Conservation (phyloP, 1,140 invertebrate species). For the Zophobas atratus region DNA sequence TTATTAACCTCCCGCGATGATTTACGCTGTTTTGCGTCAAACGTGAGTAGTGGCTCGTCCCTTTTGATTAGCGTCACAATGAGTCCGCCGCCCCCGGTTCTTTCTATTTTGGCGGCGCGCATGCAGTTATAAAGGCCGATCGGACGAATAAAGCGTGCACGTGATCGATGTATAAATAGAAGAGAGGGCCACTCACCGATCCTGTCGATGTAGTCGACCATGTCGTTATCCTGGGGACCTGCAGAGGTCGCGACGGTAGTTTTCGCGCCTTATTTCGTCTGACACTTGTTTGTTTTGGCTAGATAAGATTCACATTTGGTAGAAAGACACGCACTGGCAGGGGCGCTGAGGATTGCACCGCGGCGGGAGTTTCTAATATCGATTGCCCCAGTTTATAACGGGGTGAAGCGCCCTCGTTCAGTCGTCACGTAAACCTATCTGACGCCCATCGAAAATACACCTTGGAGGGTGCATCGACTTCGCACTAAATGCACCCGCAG, state of each 20-base stretch:
- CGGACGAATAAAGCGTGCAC: slow-evolving; percentile 60
- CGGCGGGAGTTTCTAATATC: slow-evolving; percentile 60
- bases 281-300: slow-evolving; percentile 58
- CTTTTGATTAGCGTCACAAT: neutral
- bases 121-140: slow-evolving; percentile 56
- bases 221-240: slow-evolving; percentile 39
- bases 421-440: slow-evolving; percentile 57
- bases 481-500: neutral
- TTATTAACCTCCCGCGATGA: slow-evolving; percentile 22
- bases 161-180: slow-evolving; percentile 60
- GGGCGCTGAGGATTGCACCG: slow-evolving; percentile 58
- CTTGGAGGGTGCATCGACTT: neutral
- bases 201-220: slow-evolving; percentile 62
- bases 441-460: slow-evolving; percentile 48
- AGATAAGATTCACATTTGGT: slow-evolving; percentile 55
- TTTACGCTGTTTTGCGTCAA: slow-evolving; percentile 3
- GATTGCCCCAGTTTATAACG: slow-evolving; percentile 64
- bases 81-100: slow-evolving; percentile 32
- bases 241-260: slow-evolving; percentile 26
- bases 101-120: slow-evolving; percentile 50
- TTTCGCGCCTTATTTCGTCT: slow-evolving; percentile 35
- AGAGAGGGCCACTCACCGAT: slow-evolving; percentile 60
- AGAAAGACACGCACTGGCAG: slow-evolving; percentile 54
- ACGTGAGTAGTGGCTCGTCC: neutral
- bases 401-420: slow-evolving; percentile 59